Evolutionary conservation across 2,113 vertebrate genomes (phyloP), one percentile per base, ranked within the genome.

Genomic region (Plecotus auritus): DNA sequence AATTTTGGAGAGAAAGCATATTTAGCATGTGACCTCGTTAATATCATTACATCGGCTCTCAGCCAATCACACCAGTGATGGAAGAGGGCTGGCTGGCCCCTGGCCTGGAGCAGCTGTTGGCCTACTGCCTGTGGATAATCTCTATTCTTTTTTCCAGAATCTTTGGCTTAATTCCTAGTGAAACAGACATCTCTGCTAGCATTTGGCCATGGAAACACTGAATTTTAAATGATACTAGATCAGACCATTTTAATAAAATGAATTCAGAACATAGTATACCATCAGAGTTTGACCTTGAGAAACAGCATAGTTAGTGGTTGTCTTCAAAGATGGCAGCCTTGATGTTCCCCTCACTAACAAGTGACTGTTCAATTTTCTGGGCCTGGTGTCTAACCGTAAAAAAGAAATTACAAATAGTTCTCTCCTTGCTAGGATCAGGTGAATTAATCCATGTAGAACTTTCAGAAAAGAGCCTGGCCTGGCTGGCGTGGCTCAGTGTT

Each of bases 151-250:
- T 23, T 51, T 45, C 4, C 28, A 56, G 23, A 28, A 95, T 82
- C 8, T 76, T 94, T 96, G 95, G 85, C 90, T 96, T 56, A 37
- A 66, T 73, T 96, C 56, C 92, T 92, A 92, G 61, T 69, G 72
- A 26, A 67, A 9, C 32, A 67, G 66, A 69, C 42, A 86, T 74
- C 88, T 92, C 35, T 94, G 69, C 66, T 86, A 69, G 30, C 28
- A 64, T 45, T 76, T 95, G 82, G 64, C 51, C 32, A n/a, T 82
- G 72, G 45, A 77, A 93, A 86, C 26, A 72, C 28, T 91, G 82
- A 94, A 23, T 76, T 94, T 56, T 59, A 96, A 69, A 35, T 66
- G 26, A 90, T 45, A 61, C 10, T 49, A 40, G 51, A 42, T 80
- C 85, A 96, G 70, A 90, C 82, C 32, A 47, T 74, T 64, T 92